Conservation (phyloP, 1,140 invertebrate species). For the Drosophila sulfurigaster region DNA sequence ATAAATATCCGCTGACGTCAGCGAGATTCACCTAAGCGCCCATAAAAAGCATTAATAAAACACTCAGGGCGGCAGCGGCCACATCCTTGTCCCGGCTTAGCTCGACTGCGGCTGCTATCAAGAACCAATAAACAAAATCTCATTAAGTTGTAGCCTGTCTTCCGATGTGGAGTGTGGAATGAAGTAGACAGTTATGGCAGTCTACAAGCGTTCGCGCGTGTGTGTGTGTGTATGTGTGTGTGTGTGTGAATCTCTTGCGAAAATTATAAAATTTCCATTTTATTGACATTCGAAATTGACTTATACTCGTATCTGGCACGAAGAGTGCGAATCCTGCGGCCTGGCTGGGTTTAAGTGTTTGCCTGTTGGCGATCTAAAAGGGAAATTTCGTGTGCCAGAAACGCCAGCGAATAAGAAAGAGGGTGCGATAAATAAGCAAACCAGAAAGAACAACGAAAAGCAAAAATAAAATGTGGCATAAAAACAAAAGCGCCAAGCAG, state of each 20-base stretch:
- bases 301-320: slow-evolving; percentile 61
- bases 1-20: slow-evolving; percentile 43
- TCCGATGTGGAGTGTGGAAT: slow-evolving; percentile 3
- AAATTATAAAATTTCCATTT: slow-evolving; percentile 84
- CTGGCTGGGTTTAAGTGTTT: slow-evolving; percentile 68
- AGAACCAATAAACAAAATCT: slow-evolving; percentile 80
- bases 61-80: slow-evolving; percentile 12
- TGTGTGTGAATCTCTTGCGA: slow-evolving; percentile 39
- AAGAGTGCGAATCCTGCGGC: slow-evolving; percentile 51
- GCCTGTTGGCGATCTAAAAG: slow-evolving; percentile 43
- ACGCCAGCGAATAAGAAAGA: slow-evolving; percentile 22
- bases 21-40: slow-evolving; percentile 51
- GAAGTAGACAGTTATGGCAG: slow-evolving; percentile 9
- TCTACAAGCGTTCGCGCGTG: neutral
- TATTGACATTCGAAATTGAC: slow-evolving; percentile 81
- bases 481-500: slow-evolving; percentile 38
- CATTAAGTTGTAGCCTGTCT: slow-evolving; percentile 66
- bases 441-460: neutral
- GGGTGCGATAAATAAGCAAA: slow-evolving; percentile 44
- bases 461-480: slow-evolving; percentile 24
- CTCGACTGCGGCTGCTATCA: slow-evolving; percentile 48
- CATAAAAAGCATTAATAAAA: slow-evolving; percentile 55
- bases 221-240: neutral
- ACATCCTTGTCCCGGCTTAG: slow-evolving; percentile 20
- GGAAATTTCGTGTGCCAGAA: slow-evolving; percentile 43